Conservation (phyloP, 2,113 vertebrate species). For the Aix galericulata region DNA sequence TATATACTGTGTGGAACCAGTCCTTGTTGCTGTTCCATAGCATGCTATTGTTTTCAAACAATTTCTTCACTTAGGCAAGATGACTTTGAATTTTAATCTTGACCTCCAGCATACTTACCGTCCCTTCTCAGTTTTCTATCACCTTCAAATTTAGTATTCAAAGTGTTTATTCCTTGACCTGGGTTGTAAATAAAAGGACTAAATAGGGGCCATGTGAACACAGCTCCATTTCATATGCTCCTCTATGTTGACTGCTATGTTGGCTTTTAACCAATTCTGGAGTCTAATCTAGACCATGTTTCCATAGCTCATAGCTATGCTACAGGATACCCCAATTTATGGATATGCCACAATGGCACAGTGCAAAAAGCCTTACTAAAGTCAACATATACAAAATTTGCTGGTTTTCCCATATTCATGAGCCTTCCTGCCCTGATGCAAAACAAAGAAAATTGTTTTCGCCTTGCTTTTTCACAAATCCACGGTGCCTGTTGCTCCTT, state of each 20-base stretch:
- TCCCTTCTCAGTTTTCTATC: background rate
- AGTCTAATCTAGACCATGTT: background rate
- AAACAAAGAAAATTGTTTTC: background rate
- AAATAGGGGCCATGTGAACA: background rate
- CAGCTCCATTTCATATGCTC: background rate
- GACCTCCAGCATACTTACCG: background rate
- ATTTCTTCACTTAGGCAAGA: background rate
- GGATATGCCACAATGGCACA: background rate
- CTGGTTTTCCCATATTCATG: background rate
- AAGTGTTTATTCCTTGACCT: background rate
- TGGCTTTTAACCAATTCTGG: background rate
- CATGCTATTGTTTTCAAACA: background rate
- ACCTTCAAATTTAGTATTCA: background rate
- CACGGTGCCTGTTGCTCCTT: background rate
- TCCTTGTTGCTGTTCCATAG: background rate
- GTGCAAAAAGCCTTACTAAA: background rate
- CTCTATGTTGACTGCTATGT: background rate
- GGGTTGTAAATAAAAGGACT: background rate
- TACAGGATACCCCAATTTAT: background rate
- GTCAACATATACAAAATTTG: background rate
- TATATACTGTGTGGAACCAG: background rate
- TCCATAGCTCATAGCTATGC: background rate
- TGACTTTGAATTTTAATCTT: background rate
- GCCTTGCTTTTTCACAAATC: background rate
- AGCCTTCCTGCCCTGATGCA: background rate